Conservation (phyloP, 2,888 invertebrate genomes). For the Embidobia sp. region DNA sequence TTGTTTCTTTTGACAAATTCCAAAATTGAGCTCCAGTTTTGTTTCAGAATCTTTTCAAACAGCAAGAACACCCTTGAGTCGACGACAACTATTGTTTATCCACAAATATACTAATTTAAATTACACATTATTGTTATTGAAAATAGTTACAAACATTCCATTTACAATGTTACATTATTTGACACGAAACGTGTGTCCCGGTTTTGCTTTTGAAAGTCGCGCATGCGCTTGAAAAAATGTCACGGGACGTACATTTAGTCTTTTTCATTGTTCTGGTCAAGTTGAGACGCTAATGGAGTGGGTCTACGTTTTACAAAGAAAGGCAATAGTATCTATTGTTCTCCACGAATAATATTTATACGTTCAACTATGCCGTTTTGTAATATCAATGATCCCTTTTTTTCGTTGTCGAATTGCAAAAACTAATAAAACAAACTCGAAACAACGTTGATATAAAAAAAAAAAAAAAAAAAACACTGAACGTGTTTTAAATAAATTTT, state of each 20-base stretch:
- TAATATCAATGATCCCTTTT: constrained; percentile 11
- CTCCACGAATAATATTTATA: neutral
- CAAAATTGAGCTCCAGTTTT: too few species aligned
- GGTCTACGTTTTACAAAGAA: neutral
- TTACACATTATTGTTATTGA: constrained; percentile 42
- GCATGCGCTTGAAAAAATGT: neutral
- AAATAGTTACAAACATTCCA: constrained; percentile 51
- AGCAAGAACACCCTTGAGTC: neutral
- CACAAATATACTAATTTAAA: constrained; percentile 16
- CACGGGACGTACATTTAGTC: constrained; percentile 4
- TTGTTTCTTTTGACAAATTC: too few species aligned
- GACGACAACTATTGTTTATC: constrained; percentile 16
- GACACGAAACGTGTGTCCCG: constrained; percentile 36
- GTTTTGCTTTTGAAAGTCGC: too few species aligned
- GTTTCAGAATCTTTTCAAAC: neutral
- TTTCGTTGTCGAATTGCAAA: neutral
- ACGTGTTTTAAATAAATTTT: constrained; percentile 17
- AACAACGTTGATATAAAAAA: constrained; percentile 1
- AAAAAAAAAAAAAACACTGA: too few species aligned
- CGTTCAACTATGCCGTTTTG: too few species aligned
- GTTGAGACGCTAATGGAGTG: neutral
- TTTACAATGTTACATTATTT: constrained; percentile 37
- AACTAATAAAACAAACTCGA: constrained; percentile 1
- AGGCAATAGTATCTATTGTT: neutral
- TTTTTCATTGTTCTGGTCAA: constrained; percentile 12